Percentiles rank a stretch among this genome's conserved stretches.
phyloP scores from a whole-genome alignment of 30 jellyfish, hydroid and myxozoan species.

The Euphysa ruthae region DNA sequence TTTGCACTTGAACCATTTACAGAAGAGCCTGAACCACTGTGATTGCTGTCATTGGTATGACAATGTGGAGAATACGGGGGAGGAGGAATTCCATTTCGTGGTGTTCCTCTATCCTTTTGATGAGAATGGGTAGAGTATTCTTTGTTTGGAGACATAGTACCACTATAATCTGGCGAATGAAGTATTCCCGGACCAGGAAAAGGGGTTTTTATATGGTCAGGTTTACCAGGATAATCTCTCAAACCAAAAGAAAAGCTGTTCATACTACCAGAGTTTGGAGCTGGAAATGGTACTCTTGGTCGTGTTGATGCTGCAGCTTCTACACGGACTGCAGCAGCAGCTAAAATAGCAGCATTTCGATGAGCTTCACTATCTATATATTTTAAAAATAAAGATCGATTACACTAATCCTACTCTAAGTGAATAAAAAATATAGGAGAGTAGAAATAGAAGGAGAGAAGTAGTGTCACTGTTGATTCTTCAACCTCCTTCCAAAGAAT shows the following conservation, averaged over 20 bases:
- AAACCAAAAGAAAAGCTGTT: slow-evolving; percentile 59
- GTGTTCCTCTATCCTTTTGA: slow-evolving; percentile 37
- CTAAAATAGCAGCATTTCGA: slow-evolving; percentile 82
- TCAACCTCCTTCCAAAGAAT: too few species aligned
- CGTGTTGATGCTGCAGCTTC: slow-evolving; percentile 89
- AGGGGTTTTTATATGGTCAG: slow-evolving; percentile 45
- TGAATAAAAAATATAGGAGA: too few species aligned
- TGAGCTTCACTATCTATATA: slow-evolving; percentile 25
- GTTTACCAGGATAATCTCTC: slow-evolving; percentile 54
- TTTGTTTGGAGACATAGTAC: slow-evolving; percentile 30
- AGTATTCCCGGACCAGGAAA: slow-evolving; percentile 32
- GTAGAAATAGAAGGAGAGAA: too few species aligned
- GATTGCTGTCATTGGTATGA: slow-evolving; percentile 28
- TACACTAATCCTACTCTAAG: too few species aligned
- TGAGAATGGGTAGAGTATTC: slow-evolving; percentile 38
- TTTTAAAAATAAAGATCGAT: too few species aligned
- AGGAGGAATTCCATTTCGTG: slow-evolving; percentile 53
- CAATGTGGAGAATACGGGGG: slow-evolving; percentile 53
- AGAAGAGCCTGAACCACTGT: slow-evolving; percentile 36
- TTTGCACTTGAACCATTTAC: slow-evolving; percentile 26
- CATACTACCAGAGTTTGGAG: slow-evolving; percentile 53
- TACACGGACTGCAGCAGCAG: slow-evolving; percentile 93
- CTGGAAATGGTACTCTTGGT: slow-evolving; percentile 52
- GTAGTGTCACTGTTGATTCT: too few species aligned
- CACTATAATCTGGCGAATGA: slow-evolving; percentile 36